Evolutionary conservation across 2,888 invertebrate species (phyloP).

Genomic region (Amiota mariae): DNA sequence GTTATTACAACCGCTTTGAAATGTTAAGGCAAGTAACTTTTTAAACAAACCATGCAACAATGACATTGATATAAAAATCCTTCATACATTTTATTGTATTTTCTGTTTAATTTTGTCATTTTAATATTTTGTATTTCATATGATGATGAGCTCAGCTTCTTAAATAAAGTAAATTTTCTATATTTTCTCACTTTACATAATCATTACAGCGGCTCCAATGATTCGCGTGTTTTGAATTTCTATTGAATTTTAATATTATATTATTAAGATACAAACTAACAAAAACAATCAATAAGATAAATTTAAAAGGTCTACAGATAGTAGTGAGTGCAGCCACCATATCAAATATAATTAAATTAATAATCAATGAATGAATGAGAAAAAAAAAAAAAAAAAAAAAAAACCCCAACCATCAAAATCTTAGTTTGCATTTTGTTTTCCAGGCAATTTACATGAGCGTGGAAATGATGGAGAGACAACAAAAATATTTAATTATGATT

Average conservation of each 20-base stretch:
- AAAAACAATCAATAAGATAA: neutral
- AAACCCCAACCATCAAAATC: neutral
- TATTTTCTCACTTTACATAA: conserved; percentile 13
- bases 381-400: neutral
- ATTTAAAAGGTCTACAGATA: neutral
- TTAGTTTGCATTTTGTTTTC: conserved; percentile 13
- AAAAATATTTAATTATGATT: conserved; percentile 29
- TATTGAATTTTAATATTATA: neutral
- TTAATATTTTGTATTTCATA: no score
- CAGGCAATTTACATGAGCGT: conserved; percentile 6
- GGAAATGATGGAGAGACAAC: neutral
- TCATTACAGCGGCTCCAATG: neutral
- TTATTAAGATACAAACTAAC: neutral
- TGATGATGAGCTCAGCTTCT: conserved; percentile 21
- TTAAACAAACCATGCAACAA: no score
- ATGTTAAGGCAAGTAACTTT: no score
- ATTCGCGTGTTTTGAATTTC: neutral
- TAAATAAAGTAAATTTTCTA: neutral
- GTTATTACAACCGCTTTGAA: no score
- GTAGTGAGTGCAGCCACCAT: conserved; percentile 3
- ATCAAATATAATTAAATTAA: conserved; percentile 10
- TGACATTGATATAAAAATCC: neutral
- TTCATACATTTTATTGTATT: conserved; percentile 4
- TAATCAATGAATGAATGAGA: neutral
- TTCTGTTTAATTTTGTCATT: neutral